Conservation (phyloP, 1,140 invertebrate genomes). For the Panulirus ornatus region DNA sequence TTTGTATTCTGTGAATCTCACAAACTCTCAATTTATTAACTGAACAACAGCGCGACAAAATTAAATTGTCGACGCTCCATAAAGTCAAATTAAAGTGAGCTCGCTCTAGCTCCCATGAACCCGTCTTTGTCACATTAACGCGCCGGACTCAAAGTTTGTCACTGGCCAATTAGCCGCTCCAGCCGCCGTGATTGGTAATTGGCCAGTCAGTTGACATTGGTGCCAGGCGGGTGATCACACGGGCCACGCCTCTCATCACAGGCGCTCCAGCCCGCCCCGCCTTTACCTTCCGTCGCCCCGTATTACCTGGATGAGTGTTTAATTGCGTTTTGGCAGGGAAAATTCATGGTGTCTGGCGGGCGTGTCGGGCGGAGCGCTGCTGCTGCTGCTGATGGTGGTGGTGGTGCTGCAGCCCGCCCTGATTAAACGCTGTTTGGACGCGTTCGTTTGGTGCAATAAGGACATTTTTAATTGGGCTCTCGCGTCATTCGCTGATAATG, state of each 20-base stretch:
- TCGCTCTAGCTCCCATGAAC: constrained; percentile 47
- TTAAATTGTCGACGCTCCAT: constrained; percentile 62
- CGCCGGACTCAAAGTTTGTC: constrained; percentile 68
- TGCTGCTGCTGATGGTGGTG: neutral
- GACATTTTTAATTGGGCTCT: constrained; percentile 13
- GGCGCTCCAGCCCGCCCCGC: neutral
- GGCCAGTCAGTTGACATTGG: constrained; percentile 74
- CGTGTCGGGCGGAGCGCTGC: neutral
- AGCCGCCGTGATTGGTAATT: constrained; percentile 71
- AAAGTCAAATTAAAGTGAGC: constrained; percentile 59
- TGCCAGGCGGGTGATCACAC: constrained; percentile 65
- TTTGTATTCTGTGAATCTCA: neutral
- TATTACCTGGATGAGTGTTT: constrained; percentile 58
- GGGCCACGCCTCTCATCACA: neutral
- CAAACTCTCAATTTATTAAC: constrained; percentile 20
- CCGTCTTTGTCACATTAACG: constrained; percentile 70
- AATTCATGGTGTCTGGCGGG: constrained; percentile 20
- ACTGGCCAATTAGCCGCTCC: constrained; percentile 68
- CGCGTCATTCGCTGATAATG: neutral
- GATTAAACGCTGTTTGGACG: neutral
- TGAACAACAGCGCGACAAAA: constrained; percentile 37
- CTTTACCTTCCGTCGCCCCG: neutral
- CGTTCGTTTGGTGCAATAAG: neutral
- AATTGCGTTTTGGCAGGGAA: constrained; percentile 52
- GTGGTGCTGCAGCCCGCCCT: neutral